phyloP scores from a whole-genome alignment of 2,797 vertebrate genomes.

The Meriones psammophilus region DNA sequence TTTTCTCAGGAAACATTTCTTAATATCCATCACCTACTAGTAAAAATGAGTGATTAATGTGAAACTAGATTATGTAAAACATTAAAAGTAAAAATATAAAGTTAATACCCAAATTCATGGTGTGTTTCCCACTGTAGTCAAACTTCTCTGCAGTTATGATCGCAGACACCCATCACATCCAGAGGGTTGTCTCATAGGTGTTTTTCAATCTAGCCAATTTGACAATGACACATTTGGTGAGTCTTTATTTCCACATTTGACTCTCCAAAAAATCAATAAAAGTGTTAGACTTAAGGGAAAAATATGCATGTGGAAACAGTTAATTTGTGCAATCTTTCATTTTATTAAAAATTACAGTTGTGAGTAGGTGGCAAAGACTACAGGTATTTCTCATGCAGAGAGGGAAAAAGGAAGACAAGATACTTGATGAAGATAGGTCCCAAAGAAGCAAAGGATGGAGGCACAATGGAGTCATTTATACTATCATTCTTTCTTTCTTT shows the following conservation, averaged over 20 bases:
- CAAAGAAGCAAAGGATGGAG: neutral
- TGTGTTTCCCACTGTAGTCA: neutral
- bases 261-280: conserved; percentile 29
- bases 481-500: neutral
- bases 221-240: neutral
- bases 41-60: neutral
- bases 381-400: neutral
- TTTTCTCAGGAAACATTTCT: neutral
- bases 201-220: neutral
- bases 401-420: neutral
- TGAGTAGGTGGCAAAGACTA: neutral
- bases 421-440: neutral
- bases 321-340: neutral
- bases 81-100: neutral
- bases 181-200: neutral
- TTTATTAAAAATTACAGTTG: neutral
- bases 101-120: neutral
- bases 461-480: neutral
- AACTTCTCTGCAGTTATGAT: neutral
- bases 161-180: neutral
- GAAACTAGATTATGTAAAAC: neutral
- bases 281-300: neutral
- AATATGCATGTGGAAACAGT: neutral
- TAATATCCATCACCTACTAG: neutral
- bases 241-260: neutral